Percentiles rank a stretch among this genome's conserved stretches.
phyloP scores from a whole-genome alignment of 2,797 vertebrate species.

The Crossoptilon crossoptilon region DNA sequence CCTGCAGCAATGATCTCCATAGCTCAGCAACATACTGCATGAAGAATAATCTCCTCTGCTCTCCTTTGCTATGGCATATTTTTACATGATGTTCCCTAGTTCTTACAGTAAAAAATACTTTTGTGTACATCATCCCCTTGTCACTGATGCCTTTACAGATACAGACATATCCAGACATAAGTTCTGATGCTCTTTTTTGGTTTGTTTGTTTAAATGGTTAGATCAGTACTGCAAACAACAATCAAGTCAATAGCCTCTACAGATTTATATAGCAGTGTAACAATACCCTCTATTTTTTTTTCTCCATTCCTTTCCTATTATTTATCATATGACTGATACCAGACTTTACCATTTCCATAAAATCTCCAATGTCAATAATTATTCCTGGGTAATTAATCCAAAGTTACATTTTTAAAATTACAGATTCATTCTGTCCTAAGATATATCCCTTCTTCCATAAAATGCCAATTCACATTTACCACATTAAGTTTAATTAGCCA shows the following conservation, averaged over 20 bases:
- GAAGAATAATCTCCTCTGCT: background rate
- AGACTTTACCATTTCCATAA: background rate
- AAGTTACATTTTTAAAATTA: background rate
- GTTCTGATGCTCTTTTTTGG: no score
- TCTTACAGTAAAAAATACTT: background rate
- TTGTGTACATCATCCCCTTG: background rate
- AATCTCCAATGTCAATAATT: background rate
- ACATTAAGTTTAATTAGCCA: background rate
- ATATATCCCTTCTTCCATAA: background rate
- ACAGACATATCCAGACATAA: background rate
- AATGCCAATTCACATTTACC: background rate
- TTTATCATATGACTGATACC: background rate
- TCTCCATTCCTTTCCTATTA: background rate
- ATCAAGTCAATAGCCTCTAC: background rate
- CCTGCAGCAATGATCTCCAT: background rate
- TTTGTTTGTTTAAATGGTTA: background rate
- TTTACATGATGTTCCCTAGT: background rate
- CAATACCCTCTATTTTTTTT: background rate
- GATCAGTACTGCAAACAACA: background rate
- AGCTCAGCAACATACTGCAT: background rate
- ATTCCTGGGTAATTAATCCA: background rate
- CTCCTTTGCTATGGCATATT: background rate
- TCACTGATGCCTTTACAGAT: background rate
- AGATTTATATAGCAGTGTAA: background rate
- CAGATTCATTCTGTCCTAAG: background rate